Conservation (phyloP, 2,113 vertebrate genomes). For the Isurus oxyrinchus region DNA sequence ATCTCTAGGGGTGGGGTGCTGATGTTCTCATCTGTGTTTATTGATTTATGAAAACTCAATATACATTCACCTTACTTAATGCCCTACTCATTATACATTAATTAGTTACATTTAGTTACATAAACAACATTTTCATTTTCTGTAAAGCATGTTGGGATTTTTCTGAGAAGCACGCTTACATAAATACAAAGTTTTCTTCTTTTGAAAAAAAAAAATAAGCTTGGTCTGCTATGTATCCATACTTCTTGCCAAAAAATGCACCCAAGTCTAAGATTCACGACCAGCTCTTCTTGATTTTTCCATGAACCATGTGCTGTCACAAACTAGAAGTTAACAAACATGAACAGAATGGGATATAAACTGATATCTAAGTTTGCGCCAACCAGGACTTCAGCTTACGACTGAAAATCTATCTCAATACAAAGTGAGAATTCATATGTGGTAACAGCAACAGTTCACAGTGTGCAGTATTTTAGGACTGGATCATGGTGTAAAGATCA, state of each 20-base stretch:
- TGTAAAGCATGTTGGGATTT: background rate
- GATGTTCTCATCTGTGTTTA: background rate
- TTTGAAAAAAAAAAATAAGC: background rate
- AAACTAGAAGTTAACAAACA: background rate
- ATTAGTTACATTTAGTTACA: too few species aligned
- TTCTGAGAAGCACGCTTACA: background rate
- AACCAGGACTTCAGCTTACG: background rate
- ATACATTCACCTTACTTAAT: background rate
- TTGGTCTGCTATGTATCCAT: background rate
- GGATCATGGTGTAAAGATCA: background rate
- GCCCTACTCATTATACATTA: background rate
- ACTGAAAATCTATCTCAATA: background rate
- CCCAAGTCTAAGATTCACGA: background rate
- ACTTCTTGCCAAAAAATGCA: background rate
- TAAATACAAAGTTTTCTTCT: background rate
- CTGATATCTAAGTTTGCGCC: background rate
- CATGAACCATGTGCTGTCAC: background rate
- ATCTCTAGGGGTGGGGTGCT: background rate
- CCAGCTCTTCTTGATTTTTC: background rate
- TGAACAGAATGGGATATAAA: background rate
- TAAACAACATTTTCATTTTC: background rate
- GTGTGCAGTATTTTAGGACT: background rate
- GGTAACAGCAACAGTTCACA: background rate
- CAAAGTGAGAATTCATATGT: background rate
- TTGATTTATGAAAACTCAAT: background rate